Evolutionary conservation across 2,113 vertebrate species (phyloP).

Genomic region (Catharus fuscescens): DNA sequence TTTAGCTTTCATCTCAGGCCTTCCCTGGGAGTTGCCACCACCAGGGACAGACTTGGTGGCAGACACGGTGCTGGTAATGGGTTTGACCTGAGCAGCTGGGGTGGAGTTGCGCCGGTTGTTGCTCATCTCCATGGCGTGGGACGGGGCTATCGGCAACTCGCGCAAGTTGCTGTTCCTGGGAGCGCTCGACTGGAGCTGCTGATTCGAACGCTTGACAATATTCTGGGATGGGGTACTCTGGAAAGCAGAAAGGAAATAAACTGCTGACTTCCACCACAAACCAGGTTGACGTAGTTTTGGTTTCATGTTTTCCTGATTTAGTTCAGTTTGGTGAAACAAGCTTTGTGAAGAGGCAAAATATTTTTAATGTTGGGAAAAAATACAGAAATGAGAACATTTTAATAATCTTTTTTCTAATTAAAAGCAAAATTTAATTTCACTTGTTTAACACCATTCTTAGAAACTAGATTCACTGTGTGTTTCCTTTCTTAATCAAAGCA

Average conservation of each 20-base stretch:
- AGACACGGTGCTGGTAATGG: slow-evolving; percentile 63
- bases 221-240: slow-evolving; percentile 82
- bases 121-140: slow-evolving; percentile 74
- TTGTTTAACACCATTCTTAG: neutral
- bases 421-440: neutral
- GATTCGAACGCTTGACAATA: slow-evolving; percentile 77
- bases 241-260: neutral
- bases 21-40: slow-evolving; percentile 67
- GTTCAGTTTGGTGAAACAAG: neutral
- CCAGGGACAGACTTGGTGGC: slow-evolving; percentile 26
- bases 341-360: neutral
- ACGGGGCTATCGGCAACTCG: slow-evolving; percentile 88
- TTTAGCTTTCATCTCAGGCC: slow-evolving; percentile 71
- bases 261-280: neutral
- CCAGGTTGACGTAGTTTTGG: neutral
- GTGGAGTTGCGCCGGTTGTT: slow-evolving; percentile 70
- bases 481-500: neutral
- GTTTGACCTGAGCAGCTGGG: slow-evolving; percentile 80
- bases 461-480: neutral
- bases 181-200: slow-evolving; percentile 80
- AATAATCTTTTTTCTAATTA: neutral
- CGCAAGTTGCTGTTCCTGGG: slow-evolving; percentile 93
- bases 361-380: neutral
- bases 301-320: neutral
- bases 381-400: neutral